phyloP scores from a whole-genome alignment of 2,113 vertebrate genomes.

The Gallinago paraguaiae region DNA sequence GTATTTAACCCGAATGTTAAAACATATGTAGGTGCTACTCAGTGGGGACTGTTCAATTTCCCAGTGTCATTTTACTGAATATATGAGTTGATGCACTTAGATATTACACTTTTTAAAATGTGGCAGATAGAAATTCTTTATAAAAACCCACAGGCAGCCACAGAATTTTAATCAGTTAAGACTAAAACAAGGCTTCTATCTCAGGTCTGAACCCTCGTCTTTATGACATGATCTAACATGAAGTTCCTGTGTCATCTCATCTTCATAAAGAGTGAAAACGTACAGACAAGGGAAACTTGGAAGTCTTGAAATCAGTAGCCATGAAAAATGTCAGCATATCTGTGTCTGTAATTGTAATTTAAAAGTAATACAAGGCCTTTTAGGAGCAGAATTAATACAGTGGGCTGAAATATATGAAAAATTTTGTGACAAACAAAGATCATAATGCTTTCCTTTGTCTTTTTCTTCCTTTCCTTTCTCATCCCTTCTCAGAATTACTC shows the following conservation, averaged over 20 bases:
- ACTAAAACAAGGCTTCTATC: not conserved
- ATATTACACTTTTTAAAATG: not conserved
- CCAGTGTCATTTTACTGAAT: not conserved
- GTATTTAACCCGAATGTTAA: not conserved
- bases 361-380: not conserved
- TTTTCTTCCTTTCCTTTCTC: not conserved
- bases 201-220: not conserved
- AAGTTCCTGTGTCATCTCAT: not conserved
- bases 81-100: not conserved
- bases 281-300: not conserved
- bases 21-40: not conserved
- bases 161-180: not conserved
- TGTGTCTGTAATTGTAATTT: not conserved
- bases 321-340: not conserved
- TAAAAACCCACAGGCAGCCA: not conserved
- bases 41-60: not conserved
- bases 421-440: not conserved
- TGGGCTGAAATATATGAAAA: not conserved
- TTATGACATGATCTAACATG: not conserved
- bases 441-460: not conserved
- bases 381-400: not conserved
- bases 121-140: not conserved
- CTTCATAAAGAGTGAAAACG: not conserved
- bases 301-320: not conserved
- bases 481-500: not conserved